Evolutionary conservation across 2,113 vertebrate species (phyloP).

Genomic region (Myrmecobius fasciatus): DNA sequence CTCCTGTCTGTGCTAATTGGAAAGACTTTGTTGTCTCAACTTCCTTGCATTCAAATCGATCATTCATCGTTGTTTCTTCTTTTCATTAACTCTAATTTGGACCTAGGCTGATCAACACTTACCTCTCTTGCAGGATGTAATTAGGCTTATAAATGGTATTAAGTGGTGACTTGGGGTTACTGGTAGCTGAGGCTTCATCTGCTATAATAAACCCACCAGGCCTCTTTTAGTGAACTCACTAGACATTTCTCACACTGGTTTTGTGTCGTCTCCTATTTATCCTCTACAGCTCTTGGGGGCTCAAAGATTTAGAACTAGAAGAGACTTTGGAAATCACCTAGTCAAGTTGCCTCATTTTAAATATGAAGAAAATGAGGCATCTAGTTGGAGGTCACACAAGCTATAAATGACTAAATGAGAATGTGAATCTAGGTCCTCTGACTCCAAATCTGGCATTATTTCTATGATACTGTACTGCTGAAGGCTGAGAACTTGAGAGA

Average conservation of each 20-base stretch:
- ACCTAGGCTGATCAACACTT: constrained; percentile 36
- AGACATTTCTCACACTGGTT: not conserved
- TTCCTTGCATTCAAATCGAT: not conserved
- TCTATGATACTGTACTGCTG: not conserved
- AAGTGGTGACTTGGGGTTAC: not conserved
- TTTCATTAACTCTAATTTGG: constrained; percentile 63
- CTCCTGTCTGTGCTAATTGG: fast-evolving
- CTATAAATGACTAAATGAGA: not conserved
- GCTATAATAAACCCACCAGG: not conserved
- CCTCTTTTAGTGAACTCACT: not conserved
- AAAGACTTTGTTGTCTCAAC: not conserved
- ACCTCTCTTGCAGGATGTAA: constrained; percentile 55
- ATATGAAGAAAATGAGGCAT: not conserved
- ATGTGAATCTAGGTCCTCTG: not conserved
- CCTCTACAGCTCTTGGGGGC: not conserved
- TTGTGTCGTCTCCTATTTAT: not conserved
- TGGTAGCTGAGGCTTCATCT: not conserved
- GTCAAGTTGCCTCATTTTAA: not conserved
- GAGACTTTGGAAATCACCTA: not conserved
- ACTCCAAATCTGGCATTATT: not conserved
- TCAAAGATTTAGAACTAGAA: not conserved
- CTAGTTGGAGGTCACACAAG: not conserved
- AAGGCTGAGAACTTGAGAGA: not conserved
- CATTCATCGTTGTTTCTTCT: not conserved
- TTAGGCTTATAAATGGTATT: constrained; percentile 58